These are phyloP conservation scores for Rhamnusium bicolor DNA, from an alignment of 2,888 invertebrate species.

Conservation along the genomic window DNA sequence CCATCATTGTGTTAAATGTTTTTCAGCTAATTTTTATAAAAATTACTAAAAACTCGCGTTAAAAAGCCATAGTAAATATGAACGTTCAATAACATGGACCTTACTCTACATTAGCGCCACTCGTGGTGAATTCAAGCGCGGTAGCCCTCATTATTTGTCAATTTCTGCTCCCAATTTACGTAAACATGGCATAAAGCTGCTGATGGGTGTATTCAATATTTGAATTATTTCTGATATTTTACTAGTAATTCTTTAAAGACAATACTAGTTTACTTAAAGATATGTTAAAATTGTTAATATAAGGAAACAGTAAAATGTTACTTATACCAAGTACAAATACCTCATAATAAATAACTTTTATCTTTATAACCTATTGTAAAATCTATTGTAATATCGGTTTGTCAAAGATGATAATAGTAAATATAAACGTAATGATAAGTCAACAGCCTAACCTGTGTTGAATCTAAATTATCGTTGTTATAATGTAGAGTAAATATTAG, in stretches of 20 bases:
- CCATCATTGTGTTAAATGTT: no score
- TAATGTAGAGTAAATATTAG: not conserved
- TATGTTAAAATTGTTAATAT: not conserved
- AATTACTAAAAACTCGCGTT: no score
- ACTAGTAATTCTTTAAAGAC: not conserved
- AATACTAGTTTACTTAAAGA: not conserved
- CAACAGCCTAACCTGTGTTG: not conserved
- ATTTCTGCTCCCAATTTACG: not conserved
- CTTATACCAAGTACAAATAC: not conserved
- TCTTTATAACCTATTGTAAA: not conserved
- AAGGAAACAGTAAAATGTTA: not conserved
- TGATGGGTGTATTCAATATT: not conserved
- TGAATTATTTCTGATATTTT: not conserved
- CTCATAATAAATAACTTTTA: not conserved
- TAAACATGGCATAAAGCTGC: not conserved
- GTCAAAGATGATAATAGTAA: not conserved
- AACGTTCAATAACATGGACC: no score
- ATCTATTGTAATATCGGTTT: not conserved
- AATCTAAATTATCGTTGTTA: not conserved
- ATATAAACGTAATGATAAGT: not conserved
- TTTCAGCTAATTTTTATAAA: no score
- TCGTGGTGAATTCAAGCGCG: no score
- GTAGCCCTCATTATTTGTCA: slow-evolving; percentile 1
- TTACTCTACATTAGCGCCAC: no score
- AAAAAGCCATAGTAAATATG: no score